Evolutionary conservation across 2,797 vertebrate genomes (phyloP).

Genomic region (Lerista edwardsae): DNA sequence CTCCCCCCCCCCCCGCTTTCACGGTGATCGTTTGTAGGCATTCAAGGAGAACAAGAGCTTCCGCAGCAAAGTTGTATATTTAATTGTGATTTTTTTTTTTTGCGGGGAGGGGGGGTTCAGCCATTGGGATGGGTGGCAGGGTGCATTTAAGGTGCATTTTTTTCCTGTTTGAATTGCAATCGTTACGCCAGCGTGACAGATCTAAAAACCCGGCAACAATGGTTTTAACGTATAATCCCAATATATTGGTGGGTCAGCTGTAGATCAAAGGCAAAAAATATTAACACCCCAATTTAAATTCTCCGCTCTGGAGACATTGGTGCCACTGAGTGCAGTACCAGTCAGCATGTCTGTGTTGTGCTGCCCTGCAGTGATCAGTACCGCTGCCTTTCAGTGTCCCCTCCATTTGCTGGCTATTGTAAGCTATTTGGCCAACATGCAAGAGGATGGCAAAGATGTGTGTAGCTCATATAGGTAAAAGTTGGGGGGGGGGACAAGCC

Average conservation of each 20-base stretch:
- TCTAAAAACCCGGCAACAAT: neutral
- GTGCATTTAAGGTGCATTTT: neutral
- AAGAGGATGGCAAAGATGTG: neutral
- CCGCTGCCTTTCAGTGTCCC: neutral
- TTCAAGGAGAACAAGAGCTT: neutral
- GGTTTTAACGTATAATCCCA: neutral
- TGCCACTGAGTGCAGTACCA: neutral
- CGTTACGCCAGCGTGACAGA: neutral
- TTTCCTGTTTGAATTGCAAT: neutral
- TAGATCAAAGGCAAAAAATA: neutral
- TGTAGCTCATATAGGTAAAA: neutral
- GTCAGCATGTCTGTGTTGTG: neutral
- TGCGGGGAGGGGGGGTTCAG: too few relatives aligned
- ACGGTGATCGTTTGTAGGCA: neutral
- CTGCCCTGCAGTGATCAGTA: neutral
- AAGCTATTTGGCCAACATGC: neutral
- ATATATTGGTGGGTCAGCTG: neutral
- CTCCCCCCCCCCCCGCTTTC: too few relatives aligned
- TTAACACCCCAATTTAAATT: too few relatives aligned
- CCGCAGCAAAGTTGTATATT: neutral
- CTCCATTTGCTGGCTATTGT: slow-evolving; percentile 2
- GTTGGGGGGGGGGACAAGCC: neutral
- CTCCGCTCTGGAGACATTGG: neutral
- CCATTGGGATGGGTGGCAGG: neutral
- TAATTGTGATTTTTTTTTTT: neutral